A percentile compares a stretch with the other conserved stretches of the same genome.
Evolutionary conservation across 2,113 vertebrate genomes (phyloP).

Genomic region (Candoia aspera): DNA sequence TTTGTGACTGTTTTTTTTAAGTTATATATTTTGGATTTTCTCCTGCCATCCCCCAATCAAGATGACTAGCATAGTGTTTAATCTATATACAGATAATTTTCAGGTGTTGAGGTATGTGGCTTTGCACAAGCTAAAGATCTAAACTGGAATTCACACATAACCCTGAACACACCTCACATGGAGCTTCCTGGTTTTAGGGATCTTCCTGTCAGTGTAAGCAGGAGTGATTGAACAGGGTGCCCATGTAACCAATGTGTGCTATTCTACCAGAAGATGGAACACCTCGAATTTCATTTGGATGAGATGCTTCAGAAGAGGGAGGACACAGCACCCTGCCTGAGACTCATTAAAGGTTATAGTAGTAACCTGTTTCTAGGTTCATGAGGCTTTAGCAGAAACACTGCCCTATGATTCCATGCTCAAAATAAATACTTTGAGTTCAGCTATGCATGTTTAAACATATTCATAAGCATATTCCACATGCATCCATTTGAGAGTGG

Average conservation of each 20-base stretch:
- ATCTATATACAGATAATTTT: background rate
- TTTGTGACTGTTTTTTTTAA: background rate
- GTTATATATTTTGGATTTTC: background rate
- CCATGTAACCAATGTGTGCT: background rate
- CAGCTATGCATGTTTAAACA: background rate
- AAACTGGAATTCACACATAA: background rate
- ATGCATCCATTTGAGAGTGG: background rate
- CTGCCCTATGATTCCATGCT: background rate
- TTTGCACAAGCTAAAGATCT: background rate
- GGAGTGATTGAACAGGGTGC: background rate
- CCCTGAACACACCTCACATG: background rate
- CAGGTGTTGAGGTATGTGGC: background rate
- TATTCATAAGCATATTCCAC: background rate
- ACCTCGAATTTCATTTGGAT: background rate
- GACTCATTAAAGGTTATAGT: background rate
- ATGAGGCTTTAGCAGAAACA: background rate
- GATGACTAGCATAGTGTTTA: background rate
- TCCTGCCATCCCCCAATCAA: background rate
- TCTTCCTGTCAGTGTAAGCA: background rate
- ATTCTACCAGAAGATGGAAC: background rate
- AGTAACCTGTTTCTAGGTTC: background rate
- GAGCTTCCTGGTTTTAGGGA: background rate
- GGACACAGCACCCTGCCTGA: background rate
- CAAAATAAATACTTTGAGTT: background rate
- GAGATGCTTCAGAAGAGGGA: background rate